phyloP scores from a whole-genome alignment of 2,888 invertebrate species.

The Hololepta plana region DNA sequence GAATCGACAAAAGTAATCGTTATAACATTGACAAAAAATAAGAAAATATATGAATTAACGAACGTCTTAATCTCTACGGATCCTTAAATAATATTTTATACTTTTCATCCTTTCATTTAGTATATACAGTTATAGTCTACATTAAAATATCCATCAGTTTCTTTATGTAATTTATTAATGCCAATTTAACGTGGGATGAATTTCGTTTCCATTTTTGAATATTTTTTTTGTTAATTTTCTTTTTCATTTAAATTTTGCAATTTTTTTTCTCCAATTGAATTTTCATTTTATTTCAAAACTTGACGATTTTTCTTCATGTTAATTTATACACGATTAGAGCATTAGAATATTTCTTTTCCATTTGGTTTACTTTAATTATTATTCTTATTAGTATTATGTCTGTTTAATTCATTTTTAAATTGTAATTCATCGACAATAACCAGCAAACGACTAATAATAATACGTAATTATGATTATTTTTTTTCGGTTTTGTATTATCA shows the following conservation, averaged over 20 bases:
- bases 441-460: conserved; percentile 18
- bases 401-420: no score
- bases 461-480: neutral
- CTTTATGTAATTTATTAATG: no score
- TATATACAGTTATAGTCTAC: neutral
- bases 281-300: neutral
- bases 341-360: conserved; percentile 13
- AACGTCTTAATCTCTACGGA: no score
- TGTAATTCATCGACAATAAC: conserved; percentile 17
- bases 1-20: no score
- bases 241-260: neutral
- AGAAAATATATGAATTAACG: no score
- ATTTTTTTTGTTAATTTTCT: conserved; percentile 1
- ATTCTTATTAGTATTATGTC: no score
- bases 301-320: conserved; percentile 1
- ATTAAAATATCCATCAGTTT: neutral
- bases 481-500: conserved; percentile 2
- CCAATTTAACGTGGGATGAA: no score
- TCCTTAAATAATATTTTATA: no score
- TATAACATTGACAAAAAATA: no score
- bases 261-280: conserved; percentile 1
- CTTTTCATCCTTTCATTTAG: neutral
- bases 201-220: neutral
- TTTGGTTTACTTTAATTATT: no score
- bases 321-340: conserved; percentile 9